Percentiles rank a stretch among this genome's conserved stretches.
phyloP scores from a whole-genome alignment of 2,113 vertebrate species.

The Carassius auratus region DNA sequence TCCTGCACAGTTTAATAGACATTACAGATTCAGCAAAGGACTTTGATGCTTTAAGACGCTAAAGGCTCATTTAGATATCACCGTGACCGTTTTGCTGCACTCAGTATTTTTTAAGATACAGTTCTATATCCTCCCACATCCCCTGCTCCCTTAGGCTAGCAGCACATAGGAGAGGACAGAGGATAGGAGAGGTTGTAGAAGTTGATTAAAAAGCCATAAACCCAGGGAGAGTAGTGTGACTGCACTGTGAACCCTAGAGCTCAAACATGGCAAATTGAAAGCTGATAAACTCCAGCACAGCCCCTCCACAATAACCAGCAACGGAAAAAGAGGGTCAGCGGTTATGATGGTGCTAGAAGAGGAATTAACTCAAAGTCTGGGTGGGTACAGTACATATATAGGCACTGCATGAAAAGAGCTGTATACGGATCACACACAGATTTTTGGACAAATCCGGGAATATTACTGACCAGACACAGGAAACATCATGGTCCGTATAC shows the following conservation, averaged over 20 bases:
- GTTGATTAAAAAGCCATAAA: conserved; percentile 55
- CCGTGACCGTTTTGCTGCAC: background rate
- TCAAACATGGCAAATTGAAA: conserved; percentile 53
- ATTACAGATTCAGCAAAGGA: conserved; percentile 15
- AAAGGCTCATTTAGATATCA: conserved; percentile 5
- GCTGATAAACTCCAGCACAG: conserved; percentile 39
- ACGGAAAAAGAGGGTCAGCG: conserved; percentile 34
- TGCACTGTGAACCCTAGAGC: conserved; percentile 38
- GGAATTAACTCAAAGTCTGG: conserved; percentile 39
- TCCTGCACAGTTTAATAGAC: background rate
- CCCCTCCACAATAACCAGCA: conserved; percentile 29
- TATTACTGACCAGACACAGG: too few species aligned
- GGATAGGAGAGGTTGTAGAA: conserved; percentile 40
- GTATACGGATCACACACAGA: too few species aligned
- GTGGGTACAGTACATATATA: background rate
- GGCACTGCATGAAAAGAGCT: too few species aligned
- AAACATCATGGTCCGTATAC: too few species aligned
- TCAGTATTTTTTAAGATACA: conserved; percentile 25
- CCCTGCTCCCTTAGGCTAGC: conserved; percentile 5
- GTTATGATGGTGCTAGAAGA: conserved; percentile 29
- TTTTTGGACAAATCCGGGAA: too few species aligned
- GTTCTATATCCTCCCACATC: conserved; percentile 14
- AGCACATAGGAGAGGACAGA: background rate
- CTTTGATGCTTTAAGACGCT: background rate
- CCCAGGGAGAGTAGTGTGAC: conserved; percentile 44